Base-by-base conservation (phyloP, 2,888 invertebrate species). In the Spodoptera exigua region DNA sequence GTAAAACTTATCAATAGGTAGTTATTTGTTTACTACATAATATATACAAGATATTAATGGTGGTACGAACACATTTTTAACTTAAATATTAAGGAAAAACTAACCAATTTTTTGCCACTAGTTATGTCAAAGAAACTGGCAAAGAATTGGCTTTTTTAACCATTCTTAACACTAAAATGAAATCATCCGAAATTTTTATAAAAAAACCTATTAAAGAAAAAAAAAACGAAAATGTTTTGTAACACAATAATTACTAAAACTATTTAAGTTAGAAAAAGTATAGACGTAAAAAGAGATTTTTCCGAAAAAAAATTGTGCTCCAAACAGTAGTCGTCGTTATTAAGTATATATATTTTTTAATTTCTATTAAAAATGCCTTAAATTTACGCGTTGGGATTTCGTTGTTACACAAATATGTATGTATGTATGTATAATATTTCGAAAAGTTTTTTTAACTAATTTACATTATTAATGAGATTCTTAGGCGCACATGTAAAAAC, bases 31-130 rank as follows among this genome's bases (percentile, higher is more conserved):
- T 63, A 71, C 55, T 76, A 78, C 74, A 73, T 76, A 74, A 70
- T 83, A 83, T 81, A 74, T 76, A 77, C 78, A 77, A 69, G 74
- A 76, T 82, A 80, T 79, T 59, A 78, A 80, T 88, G 88, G 87
- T 89, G 88, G 89, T 88, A 81, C 83, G 84, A 89, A 90, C 86
- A 87, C 85, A 85, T 80, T 70, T 55, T 59, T 60, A 55, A 70
- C 62, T 68, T 65, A 73, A 63, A 62, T 52, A 64, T 58, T 18
- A 27, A 53, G 51, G 41, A 58, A 57, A 43, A 39, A 55, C 17
- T 17, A 18, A 55, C 73, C 51, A 68, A 68, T 61, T 58, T 37
- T 3, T 41, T 43, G 56, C 13, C 36, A 12, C 12, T 12, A 27
- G 27, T n/a, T n/a, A n/a, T n/a, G n/a, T n/a, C n/a, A n/a, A 7